Conservation (phyloP, 1,140 invertebrate species). For the Brachionus asplanchnoidis region DNA sequence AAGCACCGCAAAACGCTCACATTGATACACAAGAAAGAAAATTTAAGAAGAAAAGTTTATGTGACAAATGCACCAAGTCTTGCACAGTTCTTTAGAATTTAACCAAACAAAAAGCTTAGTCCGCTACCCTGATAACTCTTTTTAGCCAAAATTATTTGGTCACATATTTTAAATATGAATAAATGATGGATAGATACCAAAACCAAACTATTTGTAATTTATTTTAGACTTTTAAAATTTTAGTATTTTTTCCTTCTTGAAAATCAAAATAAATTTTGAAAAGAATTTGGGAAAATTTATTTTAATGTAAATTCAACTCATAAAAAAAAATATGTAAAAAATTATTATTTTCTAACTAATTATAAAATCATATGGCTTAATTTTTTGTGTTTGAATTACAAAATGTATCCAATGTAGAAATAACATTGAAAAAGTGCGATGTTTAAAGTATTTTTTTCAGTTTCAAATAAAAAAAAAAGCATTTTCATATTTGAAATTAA, state of each 20-base stretch:
- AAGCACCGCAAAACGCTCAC: not conserved
- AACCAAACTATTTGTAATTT: not conserved
- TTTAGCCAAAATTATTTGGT: not conserved
- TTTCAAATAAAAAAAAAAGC: too few relatives aligned
- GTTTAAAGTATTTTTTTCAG: too few relatives aligned
- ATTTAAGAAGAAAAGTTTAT: not conserved
- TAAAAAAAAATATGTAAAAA: too few relatives aligned
- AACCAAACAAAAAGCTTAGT: too few relatives aligned
- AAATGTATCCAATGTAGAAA: too few relatives aligned
- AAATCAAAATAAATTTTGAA: not conserved
- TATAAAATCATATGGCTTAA: too few relatives aligned
- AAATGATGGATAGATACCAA: not conserved
- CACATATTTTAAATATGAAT: not conserved
- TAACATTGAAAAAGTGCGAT: too few relatives aligned
- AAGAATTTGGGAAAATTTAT: too few relatives aligned
- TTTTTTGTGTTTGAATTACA: too few relatives aligned
- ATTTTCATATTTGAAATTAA: too few relatives aligned
- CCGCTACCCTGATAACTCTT: not conserved
- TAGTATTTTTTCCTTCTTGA: not conserved
- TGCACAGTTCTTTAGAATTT: not conserved
- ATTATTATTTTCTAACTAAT: too few relatives aligned
- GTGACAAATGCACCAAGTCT: not conserved
- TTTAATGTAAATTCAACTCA: too few relatives aligned
- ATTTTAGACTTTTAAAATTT: not conserved
- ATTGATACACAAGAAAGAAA: not conserved